These are phyloP conservation scores for Cheilosia variabilis DNA, from an alignment of 2,888 invertebrate species.

Conservation along the genomic window DNA sequence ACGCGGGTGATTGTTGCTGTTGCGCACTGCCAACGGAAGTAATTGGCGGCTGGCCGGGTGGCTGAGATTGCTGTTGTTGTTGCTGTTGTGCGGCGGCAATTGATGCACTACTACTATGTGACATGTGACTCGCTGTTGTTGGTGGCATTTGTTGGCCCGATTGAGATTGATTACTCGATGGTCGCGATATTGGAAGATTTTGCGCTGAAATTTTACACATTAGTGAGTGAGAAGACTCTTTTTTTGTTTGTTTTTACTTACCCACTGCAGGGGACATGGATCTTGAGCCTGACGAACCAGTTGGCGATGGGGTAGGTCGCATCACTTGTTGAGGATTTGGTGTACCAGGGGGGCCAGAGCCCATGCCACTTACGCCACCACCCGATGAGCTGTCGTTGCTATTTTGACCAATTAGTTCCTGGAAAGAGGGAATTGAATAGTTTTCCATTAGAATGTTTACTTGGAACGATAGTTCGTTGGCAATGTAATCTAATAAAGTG, in stretches of 20 bases:
- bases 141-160: conserved; percentile 84
- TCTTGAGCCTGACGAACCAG: conserved; percentile 96
- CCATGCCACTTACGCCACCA: conserved; percentile 87
- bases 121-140: conserved; percentile 79
- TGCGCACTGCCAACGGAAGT: conserved; percentile 81
- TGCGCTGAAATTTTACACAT: conserved; percentile 84
- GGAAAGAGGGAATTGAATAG: conserved; percentile 69
- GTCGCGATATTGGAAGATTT: conserved; percentile 98
- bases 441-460: neutral
- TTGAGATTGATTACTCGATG: conserved; percentile 92
- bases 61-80: conserved; percentile 81
- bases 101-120: conserved; percentile 78
- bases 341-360: conserved; percentile 86
- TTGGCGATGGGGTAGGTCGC: conserved; percentile 96
- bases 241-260: conserved; percentile 84
- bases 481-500: too few relatives aligned
- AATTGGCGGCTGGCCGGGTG: conserved; percentile 69
- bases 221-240: neutral
- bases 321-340: conserved; percentile 91
- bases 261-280: conserved; percentile 99
- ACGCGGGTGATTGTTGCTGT: conserved; percentile 82
- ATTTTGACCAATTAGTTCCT: conserved; percentile 94
- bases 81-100: conserved; percentile 80
- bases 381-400: conserved; percentile 94
- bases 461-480: too few relatives aligned